phyloP scores from a whole-genome alignment of 1,140 invertebrate genomes.

The Argopecten irradians region DNA sequence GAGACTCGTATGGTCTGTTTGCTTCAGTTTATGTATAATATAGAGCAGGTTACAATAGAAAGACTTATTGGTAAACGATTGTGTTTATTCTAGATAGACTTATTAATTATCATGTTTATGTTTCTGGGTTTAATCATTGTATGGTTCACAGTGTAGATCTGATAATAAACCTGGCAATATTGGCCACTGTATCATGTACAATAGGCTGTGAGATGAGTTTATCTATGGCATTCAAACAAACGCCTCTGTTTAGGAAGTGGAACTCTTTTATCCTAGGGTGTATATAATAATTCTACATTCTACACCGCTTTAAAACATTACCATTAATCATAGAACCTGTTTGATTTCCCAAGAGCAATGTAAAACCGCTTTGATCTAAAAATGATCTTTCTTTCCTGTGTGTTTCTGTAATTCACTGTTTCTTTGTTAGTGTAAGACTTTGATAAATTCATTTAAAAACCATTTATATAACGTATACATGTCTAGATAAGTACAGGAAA shows the following conservation, averaged over 20 bases:
- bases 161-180: neutral
- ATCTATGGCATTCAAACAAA: neutral
- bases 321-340: neutral
- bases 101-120: too few species aligned
- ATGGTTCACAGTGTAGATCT: neutral
- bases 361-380: neutral
- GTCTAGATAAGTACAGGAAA: neutral
- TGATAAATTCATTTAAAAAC: neutral
- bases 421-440: neutral
- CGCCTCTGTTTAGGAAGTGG: neutral
- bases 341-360: neutral
- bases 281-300: neutral
- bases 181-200: neutral
- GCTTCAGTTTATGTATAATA: too few species aligned
- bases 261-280: neutral
- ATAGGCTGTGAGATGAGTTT: neutral
- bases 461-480: neutral
- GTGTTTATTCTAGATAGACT: too few species aligned
- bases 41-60: too few species aligned
- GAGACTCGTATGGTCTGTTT: too few species aligned
- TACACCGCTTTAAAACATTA: neutral
- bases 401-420: neutral
- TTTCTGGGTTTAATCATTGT: neutral
- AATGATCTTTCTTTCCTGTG: neutral
- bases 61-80: neutral